phyloP scores from a whole-genome alignment of 2,797 vertebrate genomes.

The Sciurus vulgaris region DNA sequence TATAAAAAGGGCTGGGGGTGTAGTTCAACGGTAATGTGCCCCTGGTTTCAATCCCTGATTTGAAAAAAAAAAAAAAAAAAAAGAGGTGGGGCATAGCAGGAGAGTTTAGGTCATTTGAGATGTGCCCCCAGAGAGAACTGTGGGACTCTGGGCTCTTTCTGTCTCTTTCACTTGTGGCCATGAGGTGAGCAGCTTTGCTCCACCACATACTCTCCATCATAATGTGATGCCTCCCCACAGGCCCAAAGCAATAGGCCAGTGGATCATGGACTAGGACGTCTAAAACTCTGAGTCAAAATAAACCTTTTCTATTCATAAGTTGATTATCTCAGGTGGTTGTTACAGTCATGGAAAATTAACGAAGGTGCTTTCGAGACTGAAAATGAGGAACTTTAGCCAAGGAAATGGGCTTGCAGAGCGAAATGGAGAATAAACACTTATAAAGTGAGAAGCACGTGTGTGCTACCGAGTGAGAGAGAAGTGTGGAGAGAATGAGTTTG shows the following conservation, averaged over 20 bases:
- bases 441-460: not conserved
- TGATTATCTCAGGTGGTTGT: not conserved
- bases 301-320: not conserved
- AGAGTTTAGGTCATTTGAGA: not conserved
- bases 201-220: not conserved
- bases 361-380: not conserved
- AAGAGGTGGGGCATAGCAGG: not conserved
- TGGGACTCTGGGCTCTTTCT: not conserved
- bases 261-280: not conserved
- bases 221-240: not conserved
- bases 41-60: no score
- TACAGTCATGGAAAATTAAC: not conserved
- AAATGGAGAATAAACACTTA: not conserved
- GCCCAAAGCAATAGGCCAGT: not conserved
- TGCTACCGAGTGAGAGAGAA: not conserved
- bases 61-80: no score
- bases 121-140: no score
- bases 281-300: not conserved
- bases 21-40: no score
- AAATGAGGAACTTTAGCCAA: not conserved
- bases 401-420: not conserved
- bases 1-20: no score
- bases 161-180: not conserved
- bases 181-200: not conserved
- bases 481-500: not conserved